Base-by-base conservation (phyloP, 2,797 vertebrate species). In the Coracias cyanogaster region DNA sequence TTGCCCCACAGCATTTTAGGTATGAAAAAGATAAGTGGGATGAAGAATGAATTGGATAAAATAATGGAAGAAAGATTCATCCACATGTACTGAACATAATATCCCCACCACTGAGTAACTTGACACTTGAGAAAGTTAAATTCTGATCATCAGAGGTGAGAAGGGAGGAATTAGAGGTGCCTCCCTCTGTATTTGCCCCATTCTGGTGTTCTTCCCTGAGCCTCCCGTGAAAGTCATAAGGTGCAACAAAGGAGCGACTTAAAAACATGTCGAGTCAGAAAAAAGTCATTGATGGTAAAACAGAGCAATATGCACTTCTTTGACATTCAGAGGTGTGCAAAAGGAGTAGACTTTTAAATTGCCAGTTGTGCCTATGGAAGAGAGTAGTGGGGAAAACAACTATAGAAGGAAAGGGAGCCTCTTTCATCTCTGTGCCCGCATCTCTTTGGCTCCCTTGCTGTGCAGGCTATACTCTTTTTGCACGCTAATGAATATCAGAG, bases 401-500 rank as follows among this genome's bases (percentile, higher is more conserved):
- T 57, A 46, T 19, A 46, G 19, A 20, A 77, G 67, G 67, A 92
- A 91, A 90, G 60, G 46, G 66, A 93, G 28, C 19, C 45, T 61
- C 52, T 90, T 90, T 90, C 76, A 72, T 86, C 66, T 93, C 66
- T 76, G 37, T 67, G 29, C n/a, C 31, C 69, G 81, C 70, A 73
- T 93, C 48, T 74, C 81, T 94, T 89, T 5, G 18, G 86, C 83
- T 93, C 60, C 17, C 70, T 95, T 70, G 77, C 76, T 86, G 45
- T 67, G 31, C 62, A 45, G 64, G 71, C 81, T 84, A 6, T 86
- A 69, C 58, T 78, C 72, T 45, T 86, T 92, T 90, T 46, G 72
- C 83, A 94, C 94, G 41, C 28, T 94, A 87, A 95, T 88, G 88
- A 91, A 78, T 64, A 86, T 60, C 49, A 70, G 79, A 92, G 90